A percentile compares a stretch with the other conserved stretches of the same genome.
phyloP scores from a whole-genome alignment of 2,797 vertebrate species.

The Manis crassicaudata region DNA sequence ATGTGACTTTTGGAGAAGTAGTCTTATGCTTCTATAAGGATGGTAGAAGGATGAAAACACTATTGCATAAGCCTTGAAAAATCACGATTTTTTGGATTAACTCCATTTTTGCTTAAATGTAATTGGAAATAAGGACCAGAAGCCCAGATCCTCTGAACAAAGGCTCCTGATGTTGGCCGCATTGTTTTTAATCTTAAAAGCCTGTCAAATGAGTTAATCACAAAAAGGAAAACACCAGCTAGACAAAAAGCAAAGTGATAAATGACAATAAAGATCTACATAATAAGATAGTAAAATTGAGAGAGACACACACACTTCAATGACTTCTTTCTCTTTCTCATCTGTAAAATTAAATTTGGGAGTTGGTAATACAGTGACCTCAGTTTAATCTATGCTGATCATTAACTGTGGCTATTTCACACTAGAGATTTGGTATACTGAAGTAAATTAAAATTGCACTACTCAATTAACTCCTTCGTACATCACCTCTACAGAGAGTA shows the following conservation, averaged over 20 bases:
- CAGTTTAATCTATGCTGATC: constrained; percentile 28
- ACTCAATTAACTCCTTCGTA: constrained; percentile 48
- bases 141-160: neutral
- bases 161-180: neutral
- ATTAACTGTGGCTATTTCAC: constrained; percentile 59
- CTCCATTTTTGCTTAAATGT: neutral
- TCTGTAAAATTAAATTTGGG: constrained; percentile 60
- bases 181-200: constrained; percentile 5
- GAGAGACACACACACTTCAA: constrained; percentile 1
- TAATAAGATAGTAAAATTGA: constrained; percentile 39
- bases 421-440: constrained; percentile 50
- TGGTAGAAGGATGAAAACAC: neutral
- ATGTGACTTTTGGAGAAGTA: neutral
- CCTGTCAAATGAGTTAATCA: neutral
- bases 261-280: neutral
- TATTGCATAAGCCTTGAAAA: neutral
- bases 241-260: constrained; percentile 35
- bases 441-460: constrained; percentile 57
- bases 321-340: constrained; percentile 28
- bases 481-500: neutral
- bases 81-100: neutral
- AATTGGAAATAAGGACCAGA: neutral
- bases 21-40: neutral
- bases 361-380: neutral
- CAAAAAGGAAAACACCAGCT: neutral